Evolutionary conservation across 2,888 invertebrate genomes (phyloP).

Genomic region (Plebejus melissa): DNA sequence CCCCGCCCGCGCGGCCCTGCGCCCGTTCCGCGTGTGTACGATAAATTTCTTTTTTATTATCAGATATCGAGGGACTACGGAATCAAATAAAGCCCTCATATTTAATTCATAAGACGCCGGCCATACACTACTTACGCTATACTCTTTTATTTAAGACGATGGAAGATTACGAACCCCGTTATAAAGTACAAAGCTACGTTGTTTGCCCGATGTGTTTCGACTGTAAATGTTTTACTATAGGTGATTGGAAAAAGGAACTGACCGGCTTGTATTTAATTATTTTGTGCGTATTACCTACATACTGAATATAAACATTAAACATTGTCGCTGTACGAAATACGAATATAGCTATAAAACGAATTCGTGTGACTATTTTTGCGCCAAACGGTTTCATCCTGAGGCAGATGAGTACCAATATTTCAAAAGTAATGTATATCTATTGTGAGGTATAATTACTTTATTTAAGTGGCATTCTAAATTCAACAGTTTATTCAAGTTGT

Average conservation of each 20-base stretch:
- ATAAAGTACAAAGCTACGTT: conserved; percentile 32
- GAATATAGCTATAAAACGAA: neutral
- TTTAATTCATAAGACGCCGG: conserved; percentile 79
- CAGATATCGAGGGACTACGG: conserved; percentile 79
- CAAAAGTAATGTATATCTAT: conserved; percentile 9
- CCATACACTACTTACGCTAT: conserved; percentile 71
- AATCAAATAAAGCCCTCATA: conserved; percentile 80
- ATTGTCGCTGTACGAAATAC: neutral
- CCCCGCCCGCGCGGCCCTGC: conserved; percentile 64
- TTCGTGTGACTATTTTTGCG: neutral
- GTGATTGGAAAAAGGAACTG: conserved; percentile 22
- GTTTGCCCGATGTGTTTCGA: conserved; percentile 22
- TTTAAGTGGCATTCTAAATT: conserved; percentile 25
- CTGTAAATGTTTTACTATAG: conserved; percentile 26
- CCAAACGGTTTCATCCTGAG: neutral
- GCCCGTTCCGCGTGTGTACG: conserved; percentile 61
- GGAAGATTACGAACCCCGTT: conserved; percentile 59
- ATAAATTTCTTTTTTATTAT: conserved; percentile 80
- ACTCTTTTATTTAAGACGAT: conserved; percentile 77
- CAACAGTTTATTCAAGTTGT: conserved; percentile 48
- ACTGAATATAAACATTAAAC: neutral
- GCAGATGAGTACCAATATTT: conserved; percentile 7
- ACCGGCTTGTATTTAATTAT: conserved; percentile 22
- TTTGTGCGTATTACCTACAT: neutral
- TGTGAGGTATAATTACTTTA: conserved; percentile 13